Conservation (phyloP, 2,888 invertebrate species). For the Tupiocoris notatus region DNA sequence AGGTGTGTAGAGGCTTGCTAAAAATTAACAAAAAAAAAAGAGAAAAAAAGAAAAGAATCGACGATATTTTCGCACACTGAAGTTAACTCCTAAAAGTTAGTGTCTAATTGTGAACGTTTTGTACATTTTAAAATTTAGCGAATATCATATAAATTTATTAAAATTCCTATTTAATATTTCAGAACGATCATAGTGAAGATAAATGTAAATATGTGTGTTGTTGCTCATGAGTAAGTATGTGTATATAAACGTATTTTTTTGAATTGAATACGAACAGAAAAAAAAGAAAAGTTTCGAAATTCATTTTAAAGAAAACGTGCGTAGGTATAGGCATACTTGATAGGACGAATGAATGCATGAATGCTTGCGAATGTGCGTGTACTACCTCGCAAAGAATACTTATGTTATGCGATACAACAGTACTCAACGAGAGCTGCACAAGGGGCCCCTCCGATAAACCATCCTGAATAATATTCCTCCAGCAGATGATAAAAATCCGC, state of each 20-base stretch:
- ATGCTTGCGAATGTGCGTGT: constrained; percentile 35
- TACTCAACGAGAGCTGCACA: constrained; percentile 46
- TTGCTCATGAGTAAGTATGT: constrained; percentile 43
- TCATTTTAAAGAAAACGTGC: constrained; percentile 18
- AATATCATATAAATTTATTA: constrained; percentile 49
- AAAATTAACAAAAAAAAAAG: constrained; percentile 46
- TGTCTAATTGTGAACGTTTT: constrained; percentile 50
- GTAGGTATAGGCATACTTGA: constrained; percentile 34
- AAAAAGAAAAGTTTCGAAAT: neutral
- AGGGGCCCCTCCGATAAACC: constrained; percentile 43
- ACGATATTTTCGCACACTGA: constrained; percentile 50
- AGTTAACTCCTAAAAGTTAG: constrained; percentile 49
- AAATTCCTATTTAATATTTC: constrained; percentile 49
- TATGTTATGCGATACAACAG: constrained; percentile 35
- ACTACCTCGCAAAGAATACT: constrained; percentile 43
- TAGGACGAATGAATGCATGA: constrained; percentile 32
- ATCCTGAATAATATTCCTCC: constrained; percentile 19
- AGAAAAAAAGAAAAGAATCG: constrained; percentile 48
- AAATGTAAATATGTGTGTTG: constrained; percentile 46
- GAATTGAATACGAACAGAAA: constrained; percentile 5
- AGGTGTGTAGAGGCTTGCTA: constrained; percentile 49
- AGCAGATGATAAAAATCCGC: neutral
- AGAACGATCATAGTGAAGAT: constrained; percentile 48
- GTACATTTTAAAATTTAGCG: constrained; percentile 50
- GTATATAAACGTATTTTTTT: constrained; percentile 29